phyloP scores from a whole-genome alignment of 2,113 vertebrate genomes.

The Xenus cinereus region DNA sequence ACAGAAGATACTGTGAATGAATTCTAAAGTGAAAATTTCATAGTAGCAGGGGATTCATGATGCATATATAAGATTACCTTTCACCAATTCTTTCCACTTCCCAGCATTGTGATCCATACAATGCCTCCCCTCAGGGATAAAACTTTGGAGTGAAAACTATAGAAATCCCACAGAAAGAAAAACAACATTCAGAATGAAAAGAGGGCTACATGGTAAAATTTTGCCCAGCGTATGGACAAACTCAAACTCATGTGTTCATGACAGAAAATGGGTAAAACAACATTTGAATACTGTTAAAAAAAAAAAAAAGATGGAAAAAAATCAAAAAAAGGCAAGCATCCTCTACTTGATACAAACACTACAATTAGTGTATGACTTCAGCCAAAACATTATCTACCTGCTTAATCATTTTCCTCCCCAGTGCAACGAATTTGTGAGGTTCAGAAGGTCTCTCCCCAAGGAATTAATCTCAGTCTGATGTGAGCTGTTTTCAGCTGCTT shows the following conservation, averaged over 20 bases:
- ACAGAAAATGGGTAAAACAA: not conserved
- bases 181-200: not conserved
- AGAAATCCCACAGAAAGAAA: not conserved
- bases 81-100: not conserved
- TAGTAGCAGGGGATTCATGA: not conserved
- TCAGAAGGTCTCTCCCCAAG: not conserved
- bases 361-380: not conserved
- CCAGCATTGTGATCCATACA: not conserved
- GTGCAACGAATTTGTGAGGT: not conserved
- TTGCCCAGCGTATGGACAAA: not conserved
- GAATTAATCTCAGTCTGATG: not conserved
- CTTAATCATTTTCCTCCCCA: not conserved
- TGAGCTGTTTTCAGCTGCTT: not conserved
- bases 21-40: not conserved
- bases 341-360: not conserved
- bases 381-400: not conserved
- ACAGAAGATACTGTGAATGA: not conserved
- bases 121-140: not conserved
- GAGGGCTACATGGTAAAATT: not conserved
- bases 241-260: not conserved
- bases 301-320: not conserved
- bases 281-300: not conserved
- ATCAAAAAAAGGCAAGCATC: accelerated
- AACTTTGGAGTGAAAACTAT: not conserved
- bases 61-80: not conserved